phyloP scores from a whole-genome alignment of 2,113 vertebrate species.

The Sminthopsis crassicaudata region DNA sequence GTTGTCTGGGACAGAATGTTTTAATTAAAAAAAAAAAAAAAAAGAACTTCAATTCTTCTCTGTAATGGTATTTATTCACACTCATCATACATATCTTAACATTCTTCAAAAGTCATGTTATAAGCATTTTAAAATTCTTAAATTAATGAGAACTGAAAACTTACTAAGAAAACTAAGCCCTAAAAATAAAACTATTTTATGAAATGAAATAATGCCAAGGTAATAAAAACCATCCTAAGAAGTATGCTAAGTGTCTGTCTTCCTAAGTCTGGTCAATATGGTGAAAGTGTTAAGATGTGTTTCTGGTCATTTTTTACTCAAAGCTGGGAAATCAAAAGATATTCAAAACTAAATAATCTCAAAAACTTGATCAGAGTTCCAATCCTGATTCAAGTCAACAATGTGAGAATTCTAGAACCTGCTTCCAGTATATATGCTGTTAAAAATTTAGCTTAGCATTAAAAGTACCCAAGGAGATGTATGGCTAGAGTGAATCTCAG shows the following conservation, averaged over 20 bases:
- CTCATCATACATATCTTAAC: too few relatives aligned
- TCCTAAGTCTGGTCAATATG: background rate
- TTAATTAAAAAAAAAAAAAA: background rate
- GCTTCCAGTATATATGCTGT: background rate
- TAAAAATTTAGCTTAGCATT: background rate
- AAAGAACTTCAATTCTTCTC: background rate
- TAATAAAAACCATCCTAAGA: background rate
- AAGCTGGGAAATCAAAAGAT: background rate
- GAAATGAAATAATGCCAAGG: constrained; percentile 12
- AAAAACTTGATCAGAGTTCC: background rate
- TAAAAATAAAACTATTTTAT: constrained; percentile 24
- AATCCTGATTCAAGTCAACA: background rate
- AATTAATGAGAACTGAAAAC: constrained; percentile 20
- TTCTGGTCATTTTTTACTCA: background rate
- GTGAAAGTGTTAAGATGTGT: background rate
- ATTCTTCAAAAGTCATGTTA: too few relatives aligned
- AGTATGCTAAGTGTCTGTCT: background rate
- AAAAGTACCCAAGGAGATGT: background rate
- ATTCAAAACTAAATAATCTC: background rate
- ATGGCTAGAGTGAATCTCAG: background rate
- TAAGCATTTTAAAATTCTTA: background rate
- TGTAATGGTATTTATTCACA: background rate
- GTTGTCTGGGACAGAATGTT: background rate
- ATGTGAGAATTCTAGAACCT: background rate
- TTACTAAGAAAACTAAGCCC: background rate